Percentiles rank a stretch among this genome's conserved stretches.
These are phyloP conservation scores for Chamaea fasciata DNA, from an alignment of 2,113 vertebrate species.

Conservation along the genomic window DNA sequence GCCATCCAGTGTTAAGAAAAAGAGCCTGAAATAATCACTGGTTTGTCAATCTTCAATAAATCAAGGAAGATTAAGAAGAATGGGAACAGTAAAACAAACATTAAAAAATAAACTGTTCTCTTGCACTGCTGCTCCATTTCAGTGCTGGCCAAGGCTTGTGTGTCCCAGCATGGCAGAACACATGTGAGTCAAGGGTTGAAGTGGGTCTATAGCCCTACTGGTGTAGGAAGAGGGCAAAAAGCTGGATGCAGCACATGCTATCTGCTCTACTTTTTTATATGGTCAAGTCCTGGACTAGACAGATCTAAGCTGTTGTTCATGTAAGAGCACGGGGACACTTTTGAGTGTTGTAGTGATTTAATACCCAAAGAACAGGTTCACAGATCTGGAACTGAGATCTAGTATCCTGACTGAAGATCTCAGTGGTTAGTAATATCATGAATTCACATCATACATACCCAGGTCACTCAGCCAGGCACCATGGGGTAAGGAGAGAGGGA, in stretches of 20 bases:
- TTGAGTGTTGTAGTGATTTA: background rate
- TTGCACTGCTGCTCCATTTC: background rate
- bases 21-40: background rate
- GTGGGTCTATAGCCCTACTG: background rate
- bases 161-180: background rate
- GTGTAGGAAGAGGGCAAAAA: background rate
- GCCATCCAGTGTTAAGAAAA: slow-evolving; percentile 18
- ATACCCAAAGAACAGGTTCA: background rate
- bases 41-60: slow-evolving; percentile 13
- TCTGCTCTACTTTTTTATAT: background rate
- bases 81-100: slow-evolving; percentile 21
- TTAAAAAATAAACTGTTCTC: background rate
- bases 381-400: background rate
- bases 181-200: fast-evolving
- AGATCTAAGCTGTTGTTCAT: background rate
- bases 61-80: background rate
- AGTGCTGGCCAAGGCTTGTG: background rate
- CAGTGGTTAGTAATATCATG: background rate
- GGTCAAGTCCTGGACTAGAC: background rate
- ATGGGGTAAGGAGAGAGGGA: background rate
- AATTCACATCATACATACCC: background rate
- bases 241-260: too few relatives aligned
- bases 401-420: background rate
- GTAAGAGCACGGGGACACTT: background rate
- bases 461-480: background rate